Base-by-base conservation (phyloP, 2,797 vertebrate genomes). In the Poeciliopsis infans region DNA sequence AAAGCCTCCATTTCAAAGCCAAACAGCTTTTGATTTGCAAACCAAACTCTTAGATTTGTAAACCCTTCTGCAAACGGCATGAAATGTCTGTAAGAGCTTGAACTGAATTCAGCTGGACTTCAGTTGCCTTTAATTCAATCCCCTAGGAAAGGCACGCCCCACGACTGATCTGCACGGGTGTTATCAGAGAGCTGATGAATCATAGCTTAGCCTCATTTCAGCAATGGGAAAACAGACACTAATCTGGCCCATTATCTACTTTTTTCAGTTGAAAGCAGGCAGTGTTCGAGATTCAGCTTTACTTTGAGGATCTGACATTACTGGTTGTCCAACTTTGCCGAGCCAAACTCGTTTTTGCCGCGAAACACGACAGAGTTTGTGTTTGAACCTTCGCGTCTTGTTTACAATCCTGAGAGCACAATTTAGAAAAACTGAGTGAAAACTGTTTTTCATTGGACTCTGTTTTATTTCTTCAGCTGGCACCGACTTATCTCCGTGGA, bases 381-480 rank as follows among this genome's bases (percentile, higher is more conserved):
- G 41, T 70, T 70, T 45, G 15, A 70, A 70, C 25, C 41, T 4
- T n/a, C 5, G 39, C 5, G 4, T n/a, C 36, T 11, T 43, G 20
- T 69, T 69, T 43, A 69, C 66, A 69, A 43, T 43, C 39, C 66
- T 69, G 39, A 69, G 23, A 69, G 23, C 39, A n/a, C 1, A 12
- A 43, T 25, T 69, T 43, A n/a, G 23, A 69, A 43, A 69, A 43
- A 69, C 36, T 41, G 39, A 69, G 11, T 43, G 23, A 69, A 43
- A 69, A 13, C 5, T 13, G 66, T 43, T 43, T 41, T 43, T 43
- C 20, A n/a, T 69, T 43, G 39, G 23, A 69, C 20, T 82, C 89
- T 85, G 82, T 87, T 83, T 86, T 86, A 87, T 88, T 86, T 79
- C 76, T 83, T 90, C 86, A 78, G 74, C 85, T 84, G 83, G 47